A percentile compares a stretch with the other conserved stretches of the same genome.
These are phyloP conservation scores for Acromyrmex charruanus DNA, from an alignment of 1,140 invertebrate species.

Conservation along the genomic window DNA sequence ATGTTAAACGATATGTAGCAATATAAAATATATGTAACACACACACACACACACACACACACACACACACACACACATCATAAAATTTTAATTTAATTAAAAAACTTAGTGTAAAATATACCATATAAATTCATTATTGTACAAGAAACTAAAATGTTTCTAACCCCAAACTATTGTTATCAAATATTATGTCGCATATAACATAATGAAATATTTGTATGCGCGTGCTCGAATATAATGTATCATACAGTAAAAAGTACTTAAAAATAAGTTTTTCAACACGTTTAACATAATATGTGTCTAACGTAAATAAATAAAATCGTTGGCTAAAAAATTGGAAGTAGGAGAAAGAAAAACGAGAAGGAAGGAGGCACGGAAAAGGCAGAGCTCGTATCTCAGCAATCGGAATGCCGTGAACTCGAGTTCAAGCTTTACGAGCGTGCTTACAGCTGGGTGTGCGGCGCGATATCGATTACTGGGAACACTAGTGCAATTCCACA, in stretches of 20 bases:
- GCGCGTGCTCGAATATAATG: neutral
- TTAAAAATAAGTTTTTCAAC: neutral
- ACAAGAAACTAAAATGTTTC: neutral
- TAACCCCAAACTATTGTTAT: neutral
- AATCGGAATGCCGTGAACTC: conserved; percentile 76
- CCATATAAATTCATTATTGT: neutral
- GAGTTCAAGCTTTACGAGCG: conserved; percentile 80
- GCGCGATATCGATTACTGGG: conserved; percentile 77
- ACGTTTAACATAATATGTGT: neutral
- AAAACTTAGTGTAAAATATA: neutral
- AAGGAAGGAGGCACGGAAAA: neutral
- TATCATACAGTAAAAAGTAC: neutral
- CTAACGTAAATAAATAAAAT: neutral
- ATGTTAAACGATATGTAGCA: neutral
- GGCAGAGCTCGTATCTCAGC: conserved; percentile 59
- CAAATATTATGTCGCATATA: neutral
- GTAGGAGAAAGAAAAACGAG: neutral
- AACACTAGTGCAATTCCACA: conserved; percentile 79
- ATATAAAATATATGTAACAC: neutral
- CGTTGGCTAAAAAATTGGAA: conserved; percentile 8
- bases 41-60: neutral
- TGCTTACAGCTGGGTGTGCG: conserved; percentile 70
- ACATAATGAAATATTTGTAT: conserved; percentile 1
- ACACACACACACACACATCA: no score
- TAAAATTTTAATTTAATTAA: neutral